phyloP scores from a whole-genome alignment of 2,888 invertebrate species.

The Andrena chrysosceles region DNA sequence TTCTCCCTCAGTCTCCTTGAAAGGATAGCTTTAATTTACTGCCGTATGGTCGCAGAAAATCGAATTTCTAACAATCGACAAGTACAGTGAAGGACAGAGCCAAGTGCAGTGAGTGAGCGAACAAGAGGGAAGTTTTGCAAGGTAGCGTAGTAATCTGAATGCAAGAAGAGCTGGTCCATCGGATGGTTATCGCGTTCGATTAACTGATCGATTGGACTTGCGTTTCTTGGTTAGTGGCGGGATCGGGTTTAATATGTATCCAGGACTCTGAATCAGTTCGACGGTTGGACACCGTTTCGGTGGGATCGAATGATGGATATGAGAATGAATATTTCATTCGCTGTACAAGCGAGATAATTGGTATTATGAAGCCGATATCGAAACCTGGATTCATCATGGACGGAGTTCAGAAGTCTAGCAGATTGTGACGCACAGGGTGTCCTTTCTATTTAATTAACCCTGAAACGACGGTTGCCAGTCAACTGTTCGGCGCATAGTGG shows the following conservation, averaged over 20 bases:
- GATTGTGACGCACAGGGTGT: no score
- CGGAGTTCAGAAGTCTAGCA: no score
- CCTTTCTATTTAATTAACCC: no score
- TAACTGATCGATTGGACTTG: slow-evolving; percentile 8
- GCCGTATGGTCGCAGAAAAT: not conserved
- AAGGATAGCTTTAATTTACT: slow-evolving; percentile 28
- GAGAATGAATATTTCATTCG: slow-evolving; percentile 22
- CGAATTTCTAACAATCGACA: slow-evolving; percentile 22
- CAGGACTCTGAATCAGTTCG: not conserved
- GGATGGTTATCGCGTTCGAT: slow-evolving; percentile 15
- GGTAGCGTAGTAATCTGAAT: slow-evolving; percentile 11
- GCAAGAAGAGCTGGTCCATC: slow-evolving; percentile 4
- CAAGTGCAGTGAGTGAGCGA: no score
- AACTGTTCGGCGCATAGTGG: no score
- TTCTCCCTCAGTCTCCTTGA: slow-evolving; percentile 2
- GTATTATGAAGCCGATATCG: not conserved
- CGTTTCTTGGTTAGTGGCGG: not conserved
- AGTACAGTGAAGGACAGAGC: no score
- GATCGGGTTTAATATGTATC: not conserved
- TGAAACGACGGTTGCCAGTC: no score
- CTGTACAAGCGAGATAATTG: not conserved
- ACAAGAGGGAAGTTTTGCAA: slow-evolving; percentile 10
- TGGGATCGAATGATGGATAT: not conserved
- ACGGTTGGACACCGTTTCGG: slow-evolving; percentile 8
- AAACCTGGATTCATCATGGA: no score